Percentiles rank a stretch among this genome's conserved stretches.
These are phyloP conservation scores for Pseudorhombus dupliciocellatus DNA, from an alignment of 2,113 vertebrate genomes.

Conservation along the genomic window DNA sequence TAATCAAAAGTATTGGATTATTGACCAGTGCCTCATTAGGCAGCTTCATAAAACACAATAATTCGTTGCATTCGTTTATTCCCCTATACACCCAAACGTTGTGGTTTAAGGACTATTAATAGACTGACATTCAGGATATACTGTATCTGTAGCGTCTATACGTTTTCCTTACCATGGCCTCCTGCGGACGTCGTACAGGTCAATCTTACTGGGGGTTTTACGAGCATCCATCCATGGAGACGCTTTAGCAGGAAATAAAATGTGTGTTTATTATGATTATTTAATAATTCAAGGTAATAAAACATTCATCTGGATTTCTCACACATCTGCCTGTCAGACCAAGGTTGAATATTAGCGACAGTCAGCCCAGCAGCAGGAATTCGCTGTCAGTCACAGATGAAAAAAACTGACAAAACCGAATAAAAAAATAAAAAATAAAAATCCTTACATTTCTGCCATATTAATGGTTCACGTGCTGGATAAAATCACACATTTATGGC, in stretches of 20 bases:
- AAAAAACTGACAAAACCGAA: neutral
- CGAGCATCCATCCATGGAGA: slow-evolving; percentile 97
- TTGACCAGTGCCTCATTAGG: neutral
- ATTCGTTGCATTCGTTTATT: too few relatives aligned
- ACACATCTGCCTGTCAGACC: slow-evolving; percentile 13
- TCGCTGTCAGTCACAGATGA: slow-evolving; percentile 8
- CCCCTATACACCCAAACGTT: neutral
- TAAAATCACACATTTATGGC: neutral
- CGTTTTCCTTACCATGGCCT: slow-evolving; percentile 90
- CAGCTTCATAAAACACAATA: too few relatives aligned
- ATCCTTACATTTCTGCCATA: neutral
- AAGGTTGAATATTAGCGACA: slow-evolving; percentile 16
- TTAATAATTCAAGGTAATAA: slow-evolving; percentile 16
- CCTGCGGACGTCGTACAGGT: slow-evolving; percentile 96
- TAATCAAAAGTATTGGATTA: neutral
- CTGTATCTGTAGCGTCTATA: neutral
- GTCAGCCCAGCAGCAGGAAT: slow-evolving; percentile 1
- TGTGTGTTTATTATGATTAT: neutral
- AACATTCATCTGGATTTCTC: slow-evolving; percentile 17
- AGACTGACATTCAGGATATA: too few relatives aligned
- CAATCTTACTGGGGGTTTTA: slow-evolving; percentile 93
- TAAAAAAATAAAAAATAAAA: too few relatives aligned
- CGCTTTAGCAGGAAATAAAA: slow-evolving; percentile 75
- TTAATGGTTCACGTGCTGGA: slow-evolving; percentile 4
- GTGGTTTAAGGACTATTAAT: too few relatives aligned